These are phyloP conservation scores for Tapirus indicus DNA, from an alignment of 2,797 vertebrate genomes.

Conservation along the genomic window DNA sequence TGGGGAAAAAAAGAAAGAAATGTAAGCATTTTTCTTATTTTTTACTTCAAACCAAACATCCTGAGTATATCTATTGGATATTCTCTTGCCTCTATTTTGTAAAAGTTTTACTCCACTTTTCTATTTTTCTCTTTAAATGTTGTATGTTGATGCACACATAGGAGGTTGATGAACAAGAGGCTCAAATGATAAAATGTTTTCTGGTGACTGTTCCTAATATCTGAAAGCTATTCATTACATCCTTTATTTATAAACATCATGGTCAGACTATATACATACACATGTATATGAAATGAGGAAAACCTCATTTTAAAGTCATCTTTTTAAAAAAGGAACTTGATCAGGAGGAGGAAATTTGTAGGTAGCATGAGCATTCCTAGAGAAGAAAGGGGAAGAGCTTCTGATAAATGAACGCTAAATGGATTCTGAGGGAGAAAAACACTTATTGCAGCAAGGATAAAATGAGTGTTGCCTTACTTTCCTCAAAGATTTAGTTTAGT, in stretches of 20 bases:
- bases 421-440: neutral
- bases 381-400: neutral
- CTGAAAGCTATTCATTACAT: neutral
- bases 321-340: neutral
- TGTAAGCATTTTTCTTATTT: neutral
- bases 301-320: neutral
- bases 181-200: neutral
- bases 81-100: neutral
- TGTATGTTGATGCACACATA: neutral
- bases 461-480: neutral
- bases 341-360: neutral
- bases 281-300: neutral
- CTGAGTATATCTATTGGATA: neutral
- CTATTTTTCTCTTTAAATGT: neutral
- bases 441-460: neutral
- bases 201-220: neutral
- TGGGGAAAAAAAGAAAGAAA: neutral
- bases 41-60: neutral
- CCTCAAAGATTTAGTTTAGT: neutral
- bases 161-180: neutral
- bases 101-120: neutral
- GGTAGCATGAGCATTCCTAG: neutral
- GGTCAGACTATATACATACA: neutral
- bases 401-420: neutral
- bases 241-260: neutral